Evolutionary conservation across 2,113 vertebrate genomes (phyloP).

Genomic region (Muntiacus muntjak): DNA sequence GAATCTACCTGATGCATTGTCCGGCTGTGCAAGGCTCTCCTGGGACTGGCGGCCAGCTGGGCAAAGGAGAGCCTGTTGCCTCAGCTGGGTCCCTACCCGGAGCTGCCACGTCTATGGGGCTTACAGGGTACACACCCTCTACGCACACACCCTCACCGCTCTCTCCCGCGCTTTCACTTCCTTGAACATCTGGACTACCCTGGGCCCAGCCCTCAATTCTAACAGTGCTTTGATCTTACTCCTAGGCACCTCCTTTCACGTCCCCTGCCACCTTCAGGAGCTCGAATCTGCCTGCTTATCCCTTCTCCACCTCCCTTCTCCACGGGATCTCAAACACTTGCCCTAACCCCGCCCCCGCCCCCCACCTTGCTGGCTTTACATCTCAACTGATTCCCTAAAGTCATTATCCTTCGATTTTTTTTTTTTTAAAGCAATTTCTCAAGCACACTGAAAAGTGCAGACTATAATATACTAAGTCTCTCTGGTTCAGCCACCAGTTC

Average conservation of each 20-base stretch:
- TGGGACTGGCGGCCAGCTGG: background rate
- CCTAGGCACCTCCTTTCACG: background rate
- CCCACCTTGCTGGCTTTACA: background rate
- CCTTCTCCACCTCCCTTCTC: background rate
- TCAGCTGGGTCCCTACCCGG: constrained; percentile 37
- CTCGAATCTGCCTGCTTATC: background rate
- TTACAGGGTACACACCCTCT: constrained; percentile 15
- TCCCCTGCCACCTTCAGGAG: background rate
- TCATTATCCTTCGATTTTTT: background rate
- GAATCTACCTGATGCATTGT: constrained; percentile 67
- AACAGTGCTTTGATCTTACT: background rate
- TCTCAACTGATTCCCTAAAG: background rate
- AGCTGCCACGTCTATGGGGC: constrained; percentile 44
- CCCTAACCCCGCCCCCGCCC: rapidly evolving
- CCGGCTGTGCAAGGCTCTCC: background rate
- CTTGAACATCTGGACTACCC: background rate
- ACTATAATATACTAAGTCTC: background rate
- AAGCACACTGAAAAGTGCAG: background rate
- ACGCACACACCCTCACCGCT: background rate
- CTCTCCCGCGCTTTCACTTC: constrained; percentile 50
- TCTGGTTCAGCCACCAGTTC: background rate
- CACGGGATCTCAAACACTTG: background rate
- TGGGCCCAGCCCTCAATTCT: background rate
- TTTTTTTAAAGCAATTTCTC: background rate
- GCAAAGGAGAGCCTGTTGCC: background rate